phyloP scores from a whole-genome alignment of 2,113 vertebrate genomes.

The Neodon shergylaensis region DNA sequence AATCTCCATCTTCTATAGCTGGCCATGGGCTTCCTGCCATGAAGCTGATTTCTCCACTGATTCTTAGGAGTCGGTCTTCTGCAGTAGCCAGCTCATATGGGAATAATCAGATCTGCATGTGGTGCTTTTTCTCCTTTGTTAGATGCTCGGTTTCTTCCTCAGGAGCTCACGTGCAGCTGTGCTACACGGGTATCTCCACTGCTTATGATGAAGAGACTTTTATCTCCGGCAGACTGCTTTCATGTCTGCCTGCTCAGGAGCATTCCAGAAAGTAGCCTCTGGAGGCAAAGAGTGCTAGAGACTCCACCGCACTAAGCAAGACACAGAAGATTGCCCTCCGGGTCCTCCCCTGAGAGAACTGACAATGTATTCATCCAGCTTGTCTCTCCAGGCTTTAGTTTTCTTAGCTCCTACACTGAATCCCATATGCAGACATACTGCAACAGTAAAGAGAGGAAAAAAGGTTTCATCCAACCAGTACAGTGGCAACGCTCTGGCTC shows the following conservation, averaged over 20 bases:
- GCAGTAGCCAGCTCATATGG: neutral
- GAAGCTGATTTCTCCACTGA: neutral
- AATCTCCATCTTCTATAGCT: neutral
- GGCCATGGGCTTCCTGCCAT: neutral
- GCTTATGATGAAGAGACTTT: constrained; percentile 55
- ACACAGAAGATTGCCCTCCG: constrained; percentile 3
- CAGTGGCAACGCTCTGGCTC: neutral
- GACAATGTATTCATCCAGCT: constrained; percentile 6
- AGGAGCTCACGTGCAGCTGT: neutral
- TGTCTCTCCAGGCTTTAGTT: neutral
- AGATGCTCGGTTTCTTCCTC: constrained; percentile 9
- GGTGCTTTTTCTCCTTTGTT: neutral
- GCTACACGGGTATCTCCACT: constrained; percentile 16
- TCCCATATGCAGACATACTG: neutral
- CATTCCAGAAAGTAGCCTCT: constrained; percentile 55
- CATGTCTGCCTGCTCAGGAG: constrained; percentile 10
- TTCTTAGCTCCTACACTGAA: constrained; percentile 50
- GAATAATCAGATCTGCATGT: neutral
- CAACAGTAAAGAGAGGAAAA: neutral
- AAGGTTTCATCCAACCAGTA: neutral
- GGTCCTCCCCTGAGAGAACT: neutral
- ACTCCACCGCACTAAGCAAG: constrained; percentile 32
- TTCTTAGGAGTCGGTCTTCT: constrained; percentile 16
- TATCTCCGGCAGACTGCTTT: constrained; percentile 42
- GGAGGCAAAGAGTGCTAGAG: constrained; percentile 26